A percentile compares a stretch with the other conserved stretches of the same genome.
These are phyloP conservation scores for Peromyscus melanophrys DNA, from an alignment of 2,797 vertebrate species.

Conservation along the genomic window DNA sequence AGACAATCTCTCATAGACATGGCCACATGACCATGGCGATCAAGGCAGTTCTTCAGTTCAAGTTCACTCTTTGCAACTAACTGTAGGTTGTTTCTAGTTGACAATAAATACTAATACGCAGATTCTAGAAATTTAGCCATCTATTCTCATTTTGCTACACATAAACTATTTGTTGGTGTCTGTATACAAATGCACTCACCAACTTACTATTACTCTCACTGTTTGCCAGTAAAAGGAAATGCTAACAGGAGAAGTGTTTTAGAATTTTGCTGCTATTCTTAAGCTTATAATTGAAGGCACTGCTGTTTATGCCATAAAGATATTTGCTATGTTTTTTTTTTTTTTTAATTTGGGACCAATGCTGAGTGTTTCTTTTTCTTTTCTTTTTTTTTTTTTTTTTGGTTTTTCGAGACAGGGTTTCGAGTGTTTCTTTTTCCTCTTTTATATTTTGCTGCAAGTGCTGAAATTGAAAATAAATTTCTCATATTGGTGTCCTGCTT, in stretches of 20 bases:
- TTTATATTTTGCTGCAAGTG: not conserved
- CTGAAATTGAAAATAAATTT: not conserved
- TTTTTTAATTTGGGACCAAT: not conserved
- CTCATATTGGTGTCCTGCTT: not conserved
- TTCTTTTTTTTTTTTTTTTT: too few species aligned
- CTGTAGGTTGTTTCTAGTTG: not conserved
- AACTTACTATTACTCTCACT: not conserved
- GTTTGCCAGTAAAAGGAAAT: slow-evolving; percentile 6
- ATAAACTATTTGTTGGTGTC: not conserved
- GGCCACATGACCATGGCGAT: not conserved
- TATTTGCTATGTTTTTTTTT: not conserved
- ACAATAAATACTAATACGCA: not conserved
- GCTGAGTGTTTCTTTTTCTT: not conserved
- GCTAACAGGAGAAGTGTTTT: not conserved
- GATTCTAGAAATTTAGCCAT: not conserved
- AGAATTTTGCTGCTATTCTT: not conserved
- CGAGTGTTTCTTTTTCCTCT: not conserved
- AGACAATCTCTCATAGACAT: not conserved
- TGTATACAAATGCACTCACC: not conserved
- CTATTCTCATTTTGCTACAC: not conserved
- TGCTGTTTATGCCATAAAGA: not conserved
- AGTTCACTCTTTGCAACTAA: not conserved
- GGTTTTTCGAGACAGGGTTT: too few species aligned
- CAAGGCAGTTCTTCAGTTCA: not conserved
- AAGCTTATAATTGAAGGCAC: not conserved